Percentiles rank a stretch among this genome's conserved stretches.
Conservation (phyloP, 2,888 invertebrate species). For the Apotomis capreana region DNA sequence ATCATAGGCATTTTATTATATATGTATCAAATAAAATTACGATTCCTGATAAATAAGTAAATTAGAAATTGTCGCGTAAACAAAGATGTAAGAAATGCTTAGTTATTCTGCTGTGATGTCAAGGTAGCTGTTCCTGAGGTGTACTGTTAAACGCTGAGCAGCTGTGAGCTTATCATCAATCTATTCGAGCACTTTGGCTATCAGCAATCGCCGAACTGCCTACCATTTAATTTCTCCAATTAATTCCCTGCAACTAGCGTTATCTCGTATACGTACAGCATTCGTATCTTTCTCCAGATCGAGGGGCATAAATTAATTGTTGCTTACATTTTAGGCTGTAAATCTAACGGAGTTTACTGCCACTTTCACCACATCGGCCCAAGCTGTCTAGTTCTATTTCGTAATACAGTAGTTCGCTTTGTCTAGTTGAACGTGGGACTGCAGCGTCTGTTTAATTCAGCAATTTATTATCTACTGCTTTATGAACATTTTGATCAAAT, state of each 20-base stretch:
- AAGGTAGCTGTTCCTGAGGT: background rate
- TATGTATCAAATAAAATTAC: too few relatives aligned
- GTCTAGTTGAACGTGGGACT: slow-evolving; percentile 4
- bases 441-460: slow-evolving; percentile 1
- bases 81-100: too few relatives aligned
- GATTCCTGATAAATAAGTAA: too few relatives aligned
- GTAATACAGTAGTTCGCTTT: slow-evolving; percentile 21
- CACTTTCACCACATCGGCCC: slow-evolving; percentile 38
- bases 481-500: background rate
- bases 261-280: slow-evolving; percentile 11
- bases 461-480: background rate
- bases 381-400: slow-evolving; percentile 27
- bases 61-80: too few relatives aligned
- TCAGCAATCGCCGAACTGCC: slow-evolving; percentile 3
- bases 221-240: slow-evolving; percentile 28
- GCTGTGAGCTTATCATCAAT: background rate
- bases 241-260: slow-evolving; percentile 22
- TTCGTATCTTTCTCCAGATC: slow-evolving; percentile 31
- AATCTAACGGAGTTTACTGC: slow-evolving; percentile 37
- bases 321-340: slow-evolving; percentile 27
- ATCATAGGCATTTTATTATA: too few relatives aligned
- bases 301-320: slow-evolving; percentile 37
- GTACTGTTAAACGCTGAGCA: background rate
- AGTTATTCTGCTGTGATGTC: too few relatives aligned
- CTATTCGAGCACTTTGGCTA: slow-evolving; percentile 5